phyloP scores from a whole-genome alignment of 92 coral and sea anemone genomes.

The Actinostola sp. region DNA sequence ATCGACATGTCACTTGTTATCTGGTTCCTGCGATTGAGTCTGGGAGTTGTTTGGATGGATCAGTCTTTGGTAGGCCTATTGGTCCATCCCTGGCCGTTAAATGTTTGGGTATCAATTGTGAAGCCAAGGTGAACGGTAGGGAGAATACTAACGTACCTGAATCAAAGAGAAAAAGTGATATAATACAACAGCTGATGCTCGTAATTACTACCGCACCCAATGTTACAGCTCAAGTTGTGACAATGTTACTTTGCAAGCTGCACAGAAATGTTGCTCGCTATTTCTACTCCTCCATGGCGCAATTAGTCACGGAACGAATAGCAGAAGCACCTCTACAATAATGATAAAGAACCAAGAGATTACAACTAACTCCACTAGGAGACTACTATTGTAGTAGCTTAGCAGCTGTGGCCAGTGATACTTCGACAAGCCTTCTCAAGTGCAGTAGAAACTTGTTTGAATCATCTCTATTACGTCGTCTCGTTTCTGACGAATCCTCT shows the following conservation, averaged over 20 bases:
- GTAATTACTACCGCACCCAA: too few species aligned
- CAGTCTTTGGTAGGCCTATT: constrained; percentile 6
- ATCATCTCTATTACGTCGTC: constrained; percentile 17
- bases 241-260: background rate
- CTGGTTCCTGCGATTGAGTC: too few species aligned
- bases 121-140: constrained; percentile 87
- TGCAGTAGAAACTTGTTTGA: constrained; percentile 32
- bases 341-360: background rate
- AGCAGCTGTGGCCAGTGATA: constrained; percentile 93
- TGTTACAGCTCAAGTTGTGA: too few species aligned
- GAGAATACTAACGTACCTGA: constrained; percentile 86
- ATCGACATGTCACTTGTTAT: constrained; percentile 14
- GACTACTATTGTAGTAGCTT: constrained; percentile 81
- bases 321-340: too few species aligned
- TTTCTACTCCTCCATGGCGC: too few species aligned
- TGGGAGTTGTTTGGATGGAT: constrained; percentile 11
- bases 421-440: constrained; percentile 90
- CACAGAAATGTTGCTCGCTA: too few species aligned
- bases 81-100: background rate
- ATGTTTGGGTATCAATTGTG: constrained; percentile 50
- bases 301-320: too few species aligned
- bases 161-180: background rate
- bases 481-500: constrained; percentile 18
- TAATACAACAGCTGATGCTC: too few species aligned
- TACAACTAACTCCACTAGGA: constrained; percentile 81